A percentile compares a stretch with the other conserved stretches of the same genome.
phyloP scores from a whole-genome alignment of 2,113 vertebrate species.

The Anolis carolinensis region DNA sequence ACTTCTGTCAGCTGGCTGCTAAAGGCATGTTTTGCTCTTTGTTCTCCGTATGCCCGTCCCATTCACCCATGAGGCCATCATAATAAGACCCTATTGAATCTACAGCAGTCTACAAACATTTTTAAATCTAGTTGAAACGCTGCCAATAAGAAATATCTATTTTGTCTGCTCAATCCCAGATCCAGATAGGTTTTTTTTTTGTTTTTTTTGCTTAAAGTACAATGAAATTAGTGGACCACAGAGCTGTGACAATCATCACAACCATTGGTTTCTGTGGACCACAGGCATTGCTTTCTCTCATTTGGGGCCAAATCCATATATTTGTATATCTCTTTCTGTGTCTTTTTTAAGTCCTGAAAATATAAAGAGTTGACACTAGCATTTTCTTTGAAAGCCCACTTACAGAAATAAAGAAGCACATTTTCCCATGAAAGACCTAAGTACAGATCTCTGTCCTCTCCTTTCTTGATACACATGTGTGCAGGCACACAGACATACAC shows the following conservation, averaged over 20 bases:
- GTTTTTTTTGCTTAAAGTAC: not conserved
- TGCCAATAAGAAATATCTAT: conserved; percentile 55
- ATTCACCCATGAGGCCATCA: conserved; percentile 75
- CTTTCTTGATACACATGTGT: conserved; percentile 46
- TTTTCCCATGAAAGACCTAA: conserved; percentile 57
- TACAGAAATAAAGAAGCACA: conserved; percentile 46
- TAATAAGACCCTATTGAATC: conserved; percentile 62
- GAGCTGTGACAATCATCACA: not conserved
- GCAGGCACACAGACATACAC: conserved; percentile 46
- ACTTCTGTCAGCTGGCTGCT: conserved; percentile 68
- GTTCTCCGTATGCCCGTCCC: conserved; percentile 69
- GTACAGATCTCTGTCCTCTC: conserved; percentile 54
- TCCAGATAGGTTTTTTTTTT: not conserved
- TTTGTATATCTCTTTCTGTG: conserved; percentile 24
- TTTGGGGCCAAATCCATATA: conserved; percentile 26
- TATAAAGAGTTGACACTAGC: conserved; percentile 49
- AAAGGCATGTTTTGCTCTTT: conserved; percentile 71
- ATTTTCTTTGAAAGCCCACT: conserved; percentile 44
- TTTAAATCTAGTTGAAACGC: conserved; percentile 53
- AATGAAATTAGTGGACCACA: not conserved
- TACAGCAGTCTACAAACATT: conserved; percentile 51
- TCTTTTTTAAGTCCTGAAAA: conserved; percentile 34
- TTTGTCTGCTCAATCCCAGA: conserved; percentile 1
- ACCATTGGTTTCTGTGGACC: not conserved
- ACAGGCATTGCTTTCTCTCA: not conserved